Conservation (phyloP, 2,113 vertebrate genomes). For the Oreotrochilus melanogaster region DNA sequence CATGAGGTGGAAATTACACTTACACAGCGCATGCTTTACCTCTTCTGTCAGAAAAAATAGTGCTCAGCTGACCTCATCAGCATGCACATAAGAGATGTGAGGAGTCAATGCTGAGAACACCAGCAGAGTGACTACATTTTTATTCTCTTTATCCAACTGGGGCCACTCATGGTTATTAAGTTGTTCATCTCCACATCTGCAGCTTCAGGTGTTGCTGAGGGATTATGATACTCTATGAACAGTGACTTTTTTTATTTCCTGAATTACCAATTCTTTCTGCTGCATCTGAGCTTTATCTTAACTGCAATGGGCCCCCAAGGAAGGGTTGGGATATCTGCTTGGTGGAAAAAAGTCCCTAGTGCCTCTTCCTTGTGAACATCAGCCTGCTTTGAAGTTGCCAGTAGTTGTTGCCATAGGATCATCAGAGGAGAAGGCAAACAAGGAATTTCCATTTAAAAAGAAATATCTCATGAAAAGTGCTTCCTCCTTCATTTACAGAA, state of each 20-base stretch:
- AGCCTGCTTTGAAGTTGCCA: neutral
- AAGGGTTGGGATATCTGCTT: too few species aligned
- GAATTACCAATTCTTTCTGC: accelerated
- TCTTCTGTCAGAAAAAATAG: neutral
- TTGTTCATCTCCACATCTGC: neutral
- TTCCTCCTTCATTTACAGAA: neutral
- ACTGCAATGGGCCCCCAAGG: neutral
- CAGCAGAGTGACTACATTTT: neutral
- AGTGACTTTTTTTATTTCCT: accelerated
- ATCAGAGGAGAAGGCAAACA: neutral
- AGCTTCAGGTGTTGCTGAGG: neutral
- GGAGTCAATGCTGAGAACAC: neutral
- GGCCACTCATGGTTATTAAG: neutral
- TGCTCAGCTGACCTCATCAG: neutral
- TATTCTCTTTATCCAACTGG: neutral
- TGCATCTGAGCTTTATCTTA: neutral
- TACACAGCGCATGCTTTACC: neutral
- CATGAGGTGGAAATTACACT: neutral
- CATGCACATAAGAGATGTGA: accelerated
- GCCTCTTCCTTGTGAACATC: neutral
- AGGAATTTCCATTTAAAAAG: neutral
- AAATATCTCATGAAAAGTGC: accelerated
- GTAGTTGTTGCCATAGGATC: neutral
- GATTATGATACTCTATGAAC: too few species aligned
- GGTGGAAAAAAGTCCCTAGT: neutral